Base-by-base conservation (phyloP, 2,888 invertebrate genomes). In the Pristionchus mayeri region DNA sequence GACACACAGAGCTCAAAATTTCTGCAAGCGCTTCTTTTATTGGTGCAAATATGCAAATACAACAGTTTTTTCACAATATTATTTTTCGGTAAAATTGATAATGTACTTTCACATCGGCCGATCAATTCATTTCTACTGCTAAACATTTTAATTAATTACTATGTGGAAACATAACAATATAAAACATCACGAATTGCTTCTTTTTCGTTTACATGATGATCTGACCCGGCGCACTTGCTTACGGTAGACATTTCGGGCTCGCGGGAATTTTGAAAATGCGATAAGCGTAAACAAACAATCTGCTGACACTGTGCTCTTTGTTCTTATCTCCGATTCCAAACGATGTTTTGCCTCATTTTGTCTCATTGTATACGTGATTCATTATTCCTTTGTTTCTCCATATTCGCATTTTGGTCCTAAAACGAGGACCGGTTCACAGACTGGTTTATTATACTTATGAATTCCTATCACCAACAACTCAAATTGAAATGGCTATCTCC, bases 281-380 rank as follows among this genome's bases (percentile, higher is more conserved):
- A 13, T 9, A 44, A 44, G 30, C 3, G 34, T 34, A 30, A 63
- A 63, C 63, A 63, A 9, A 16, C 30, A 71, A 71, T 40, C 44
- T 71, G 24, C 44, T 71, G 71, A 71, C 71, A 13, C 71, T 6
- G n/a, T 24, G 71, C 24, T 71, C 21, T 71, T 71, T 40, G n/a
- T n/a, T 7, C 71, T 44, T 71, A 63, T 63, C 63, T 44, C 40
- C 11, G n/a, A n/a, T n/a, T n/a, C n/a, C n/a, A n/a, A n/a, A n/a
- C n/a, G n/a, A n/a, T 34, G 34, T 11, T 34, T 63, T 34, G 34
- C 34, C 21, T 34, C 63, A 27, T 34, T 37, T 63, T 34, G n/a
- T 34, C 6, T 18, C 34, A 34, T 18, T 18, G 30, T 63, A 18
- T 18, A 16, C 21, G 63, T 18, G 30, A 34, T n/a, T n/a, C n/a